Evolutionary conservation across 2,113 vertebrate genomes (phyloP), one percentile per base, ranked within the genome.

Genomic region (Dunckerocampus dactyliophorus): DNA sequence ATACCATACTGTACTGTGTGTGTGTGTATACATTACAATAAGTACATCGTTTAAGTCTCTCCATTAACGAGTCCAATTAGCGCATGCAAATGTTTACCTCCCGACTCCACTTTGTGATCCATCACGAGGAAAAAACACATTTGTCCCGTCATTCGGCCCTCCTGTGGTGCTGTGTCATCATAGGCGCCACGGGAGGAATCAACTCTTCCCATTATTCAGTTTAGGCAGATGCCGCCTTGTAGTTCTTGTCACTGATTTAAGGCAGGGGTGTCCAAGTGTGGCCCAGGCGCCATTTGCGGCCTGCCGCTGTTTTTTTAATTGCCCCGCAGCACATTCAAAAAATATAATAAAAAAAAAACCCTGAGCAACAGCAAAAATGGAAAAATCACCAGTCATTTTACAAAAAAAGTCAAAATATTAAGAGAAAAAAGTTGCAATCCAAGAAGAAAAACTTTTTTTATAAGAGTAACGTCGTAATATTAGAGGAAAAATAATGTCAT

Each of bases 1-100:
- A 5, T 34, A 8, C 31, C 2, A 43, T 43, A 43, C 39, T 43
- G 39, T 43, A 43, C 22, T 47, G 8, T 65, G 50, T 22, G 14
- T 48, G 20, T 1, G 45, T 47, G 55, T 17, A 19, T 71, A 65
- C 67, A 16, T 15, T 15, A 24, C 51, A 16, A 34, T 17, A 28
- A n/a, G 13, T n/a, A 31, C 6, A 14, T 43, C 39, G 72, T 79
- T 77, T 80, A 81, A 82, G 70, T 70, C 77, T 75, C 74, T 59
- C 80, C 84, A 82, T 85, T 90, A 90, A 89, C 85, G 83, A 88
- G 83, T 80, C 85, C 82, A 88, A 88, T 91, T 90, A 90, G 85
- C 80, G 71, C 79, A 82, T 83, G 85, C 83, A 88, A 90, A 90
- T 90, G 88, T 90, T 90, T 90, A 87, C 82, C 10, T 71, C 69